Evolutionary conservation across 2,888 invertebrate genomes (phyloP).

Genomic region (Scaptomyza reducta): DNA sequence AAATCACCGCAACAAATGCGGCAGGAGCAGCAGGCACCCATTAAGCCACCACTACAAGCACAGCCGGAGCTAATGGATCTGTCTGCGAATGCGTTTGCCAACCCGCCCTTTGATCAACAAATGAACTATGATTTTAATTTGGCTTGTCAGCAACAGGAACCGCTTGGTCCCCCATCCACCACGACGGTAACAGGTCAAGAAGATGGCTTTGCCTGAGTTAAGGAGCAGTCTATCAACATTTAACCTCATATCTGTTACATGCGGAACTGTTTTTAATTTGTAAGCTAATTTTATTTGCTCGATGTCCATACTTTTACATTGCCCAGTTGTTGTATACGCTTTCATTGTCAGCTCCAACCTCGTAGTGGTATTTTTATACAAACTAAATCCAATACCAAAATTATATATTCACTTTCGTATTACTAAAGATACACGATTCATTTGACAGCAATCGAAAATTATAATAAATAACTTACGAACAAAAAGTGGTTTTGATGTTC

Average conservation of each 20-base stretch:
- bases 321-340: conserved; percentile 14
- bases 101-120: conserved; percentile 67
- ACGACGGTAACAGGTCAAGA: conserved; percentile 36
- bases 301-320: conserved; percentile 9
- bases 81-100: conserved; percentile 70
- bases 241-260: too few species aligned
- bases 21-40: conserved; percentile 57
- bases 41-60: conserved; percentile 27
- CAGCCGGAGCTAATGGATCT: conserved; percentile 74
- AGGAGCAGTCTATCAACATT: too few species aligned
- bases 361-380: background rate
- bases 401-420: background rate
- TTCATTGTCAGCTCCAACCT: background rate
- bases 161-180: conserved; percentile 70
- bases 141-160: conserved; percentile 64
- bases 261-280: conserved; percentile 13
- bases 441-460: background rate
- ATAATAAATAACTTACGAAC: background rate
- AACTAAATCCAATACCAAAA: background rate
- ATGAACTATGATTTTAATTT: conserved; percentile 62
- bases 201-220: conserved; percentile 53
- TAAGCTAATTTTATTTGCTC: conserved; percentile 22
- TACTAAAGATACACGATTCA: background rate
- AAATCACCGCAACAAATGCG: conserved; percentile 81
- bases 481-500: background rate